Evolutionary conservation across 2,888 invertebrate genomes (phyloP).

Genomic region (Willowsia nigromaculata): DNA sequence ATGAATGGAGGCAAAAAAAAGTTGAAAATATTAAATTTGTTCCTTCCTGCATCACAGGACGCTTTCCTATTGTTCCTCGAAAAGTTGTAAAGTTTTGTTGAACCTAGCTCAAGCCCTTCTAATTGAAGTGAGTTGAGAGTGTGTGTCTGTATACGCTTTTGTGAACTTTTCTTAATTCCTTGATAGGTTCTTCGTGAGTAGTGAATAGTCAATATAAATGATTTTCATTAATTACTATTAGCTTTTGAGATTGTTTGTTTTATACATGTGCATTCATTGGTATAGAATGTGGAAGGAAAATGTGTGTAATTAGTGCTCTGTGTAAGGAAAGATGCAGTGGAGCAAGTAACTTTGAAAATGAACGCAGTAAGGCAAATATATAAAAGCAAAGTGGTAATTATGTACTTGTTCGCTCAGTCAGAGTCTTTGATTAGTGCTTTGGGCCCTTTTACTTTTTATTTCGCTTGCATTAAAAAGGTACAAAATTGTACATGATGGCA

Average conservation of each 20-base stretch:
- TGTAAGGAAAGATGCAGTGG: background rate
- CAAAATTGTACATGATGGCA: background rate
- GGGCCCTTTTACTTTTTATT: slow-evolving; percentile 19
- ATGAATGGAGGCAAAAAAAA: background rate
- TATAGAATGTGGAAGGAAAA: background rate
- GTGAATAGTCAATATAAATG: background rate
- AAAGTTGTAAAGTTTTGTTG: slow-evolving; percentile 13
- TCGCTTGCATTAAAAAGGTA: background rate
- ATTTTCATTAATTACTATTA: slow-evolving; percentile 32
- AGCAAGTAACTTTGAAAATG: slow-evolving; percentile 12
- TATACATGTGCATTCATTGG: background rate
- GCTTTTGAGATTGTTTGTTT: background rate
- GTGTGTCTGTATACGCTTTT: background rate
- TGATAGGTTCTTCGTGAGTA: background rate
- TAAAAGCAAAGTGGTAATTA: slow-evolving; percentile 12
- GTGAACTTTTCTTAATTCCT: slow-evolving; percentile 1
- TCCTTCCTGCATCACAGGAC: slow-evolving; percentile 7
- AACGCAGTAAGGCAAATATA: slow-evolving; percentile 18
- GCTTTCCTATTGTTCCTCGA: background rate
- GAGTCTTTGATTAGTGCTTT: slow-evolving; percentile 38
- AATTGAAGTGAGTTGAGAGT: slow-evolving; percentile 15
- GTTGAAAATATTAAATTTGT: background rate
- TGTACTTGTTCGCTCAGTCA: slow-evolving; percentile 26
- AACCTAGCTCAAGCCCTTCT: background rate
- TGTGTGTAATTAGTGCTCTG: background rate